Conservation (phyloP, 2,888 invertebrate species). For the Argyresthia goedartella region DNA sequence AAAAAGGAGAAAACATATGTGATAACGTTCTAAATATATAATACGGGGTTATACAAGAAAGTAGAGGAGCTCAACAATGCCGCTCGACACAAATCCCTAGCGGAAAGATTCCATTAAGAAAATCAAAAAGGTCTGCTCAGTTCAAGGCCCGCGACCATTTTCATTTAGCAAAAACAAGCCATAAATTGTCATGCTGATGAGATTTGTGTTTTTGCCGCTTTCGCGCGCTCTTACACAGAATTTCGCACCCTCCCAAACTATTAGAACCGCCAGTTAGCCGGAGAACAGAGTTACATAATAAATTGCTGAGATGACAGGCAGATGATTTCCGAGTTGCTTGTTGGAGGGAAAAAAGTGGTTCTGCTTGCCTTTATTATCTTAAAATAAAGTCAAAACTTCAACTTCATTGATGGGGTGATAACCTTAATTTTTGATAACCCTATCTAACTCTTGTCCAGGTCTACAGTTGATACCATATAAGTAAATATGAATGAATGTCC, state of each 20-base stretch:
- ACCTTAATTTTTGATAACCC: no score
- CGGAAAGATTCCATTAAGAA: constrained; percentile 70
- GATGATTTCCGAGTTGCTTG: constrained; percentile 2
- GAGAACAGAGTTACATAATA: neutral
- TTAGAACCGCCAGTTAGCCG: neutral
- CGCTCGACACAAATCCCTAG: constrained; percentile 63
- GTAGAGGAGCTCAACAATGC: constrained; percentile 45
- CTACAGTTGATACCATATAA: no score
- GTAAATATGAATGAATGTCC: no score
- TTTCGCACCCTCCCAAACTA: constrained; percentile 3
- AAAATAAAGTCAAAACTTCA: no score
- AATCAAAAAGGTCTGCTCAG: constrained; percentile 67
- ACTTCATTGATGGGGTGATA: no score
- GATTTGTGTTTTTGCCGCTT: constrained; percentile 67
- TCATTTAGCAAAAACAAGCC: constrained; percentile 72
- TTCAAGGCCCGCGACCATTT: constrained; percentile 65
- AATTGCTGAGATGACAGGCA: constrained; percentile 1
- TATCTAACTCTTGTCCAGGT: no score
- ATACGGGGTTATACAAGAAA: no score
- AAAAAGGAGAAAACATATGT: no score
- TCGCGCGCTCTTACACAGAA: constrained; percentile 24
- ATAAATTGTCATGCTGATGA: constrained; percentile 72
- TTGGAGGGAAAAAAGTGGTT: neutral
- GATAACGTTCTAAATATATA: neutral
- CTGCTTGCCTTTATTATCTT: no score